A percentile compares a stretch with the other conserved stretches of the same genome.
These are phyloP conservation scores for Cephalotes varians DNA, from an alignment of 2,888 invertebrate genomes.

Conservation along the genomic window DNA sequence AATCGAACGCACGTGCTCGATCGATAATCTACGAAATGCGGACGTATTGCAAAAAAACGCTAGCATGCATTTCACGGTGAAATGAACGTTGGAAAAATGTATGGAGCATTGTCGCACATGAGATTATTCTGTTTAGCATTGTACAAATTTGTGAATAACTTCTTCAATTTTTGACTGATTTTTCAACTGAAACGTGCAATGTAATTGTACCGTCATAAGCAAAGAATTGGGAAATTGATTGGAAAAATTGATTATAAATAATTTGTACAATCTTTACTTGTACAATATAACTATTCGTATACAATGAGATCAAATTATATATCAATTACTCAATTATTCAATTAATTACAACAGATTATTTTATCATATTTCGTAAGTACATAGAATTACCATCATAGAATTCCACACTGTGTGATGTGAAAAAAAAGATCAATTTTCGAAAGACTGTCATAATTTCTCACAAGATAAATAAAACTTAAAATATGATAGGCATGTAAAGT, in stretches of 20 bases:
- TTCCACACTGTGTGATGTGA: neutral
- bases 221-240: neutral
- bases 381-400: neutral
- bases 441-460: neutral
- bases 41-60: neutral
- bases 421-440: neutral
- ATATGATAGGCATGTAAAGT: too few species aligned
- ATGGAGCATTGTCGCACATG: too few species aligned
- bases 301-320: neutral
- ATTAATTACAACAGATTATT: neutral
- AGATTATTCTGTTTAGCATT: neutral
- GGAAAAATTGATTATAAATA: neutral
- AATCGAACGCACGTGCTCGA: constrained; percentile 23
- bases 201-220: neutral
- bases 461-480: neutral
- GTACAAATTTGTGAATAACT: neutral
- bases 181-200: neutral
- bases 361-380: neutral
- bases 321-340: constrained; percentile 1
- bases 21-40: constrained; percentile 19
- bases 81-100: neutral
- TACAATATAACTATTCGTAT: neutral
- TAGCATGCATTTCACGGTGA: neutral
- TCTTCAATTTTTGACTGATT: neutral
- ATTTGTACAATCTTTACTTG: neutral